Percentiles rank a stretch among this genome's conserved stretches.
These are phyloP conservation scores for Heliconius ethilla DNA, from an alignment of 2,888 invertebrate genomes.

Conservation along the genomic window DNA sequence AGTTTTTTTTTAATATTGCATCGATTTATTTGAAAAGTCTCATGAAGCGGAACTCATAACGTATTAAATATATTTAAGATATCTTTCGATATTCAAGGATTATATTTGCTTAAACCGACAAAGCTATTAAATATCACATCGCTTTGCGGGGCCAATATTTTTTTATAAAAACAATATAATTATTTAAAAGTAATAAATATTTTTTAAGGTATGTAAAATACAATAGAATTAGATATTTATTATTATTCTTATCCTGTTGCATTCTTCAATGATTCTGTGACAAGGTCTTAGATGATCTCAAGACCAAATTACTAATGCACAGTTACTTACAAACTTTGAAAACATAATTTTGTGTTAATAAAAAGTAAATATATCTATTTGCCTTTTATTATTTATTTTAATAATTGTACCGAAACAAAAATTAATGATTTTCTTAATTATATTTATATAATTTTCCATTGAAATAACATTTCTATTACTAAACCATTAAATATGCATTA, in stretches of 20 bases:
- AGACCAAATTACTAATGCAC: conserved; percentile 41
- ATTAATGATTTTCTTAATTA: not conserved
- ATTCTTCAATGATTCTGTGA: conserved; percentile 38
- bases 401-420: not conserved
- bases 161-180: not conserved
- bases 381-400: not conserved
- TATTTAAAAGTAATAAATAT: not conserved
- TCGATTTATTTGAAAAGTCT: conserved; percentile 21
- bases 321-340: not conserved
- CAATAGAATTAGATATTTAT: conserved; percentile 14
- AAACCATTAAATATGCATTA: conserved; percentile 6
- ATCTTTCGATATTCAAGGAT: conserved; percentile 10
- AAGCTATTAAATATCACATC: conserved; percentile 5
- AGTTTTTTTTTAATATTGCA: not conserved
- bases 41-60: conserved; percentile 23
- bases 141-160: not conserved
- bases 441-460: not conserved
- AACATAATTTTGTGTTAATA: not conserved
- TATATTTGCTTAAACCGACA: conserved; percentile 6
- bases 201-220: not conserved
- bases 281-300: conserved; percentile 41
- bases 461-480: not conserved
- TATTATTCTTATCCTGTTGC: conserved; percentile 36
- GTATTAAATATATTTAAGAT: conserved; percentile 4
- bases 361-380: not conserved